These are phyloP conservation scores for Urocitellus parryii DNA, from an alignment of 2,113 vertebrate genomes.

Conservation along the genomic window DNA sequence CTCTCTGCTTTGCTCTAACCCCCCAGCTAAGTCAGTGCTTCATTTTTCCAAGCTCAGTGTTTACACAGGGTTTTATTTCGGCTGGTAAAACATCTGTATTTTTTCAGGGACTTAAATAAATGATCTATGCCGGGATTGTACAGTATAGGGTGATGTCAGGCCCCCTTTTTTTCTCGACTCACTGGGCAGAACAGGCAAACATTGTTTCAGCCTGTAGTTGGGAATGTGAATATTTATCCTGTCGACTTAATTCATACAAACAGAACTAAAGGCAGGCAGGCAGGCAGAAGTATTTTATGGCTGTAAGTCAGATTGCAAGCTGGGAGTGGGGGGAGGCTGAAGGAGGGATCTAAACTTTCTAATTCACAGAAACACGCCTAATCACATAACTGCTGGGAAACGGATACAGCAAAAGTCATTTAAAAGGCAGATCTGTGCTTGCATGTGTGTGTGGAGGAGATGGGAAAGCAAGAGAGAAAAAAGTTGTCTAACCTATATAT, in stretches of 20 bases:
- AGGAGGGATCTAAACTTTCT: conserved; percentile 72
- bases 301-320: conserved; percentile 79
- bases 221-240: conserved; percentile 89
- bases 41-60: conserved; percentile 83
- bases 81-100: conserved; percentile 86
- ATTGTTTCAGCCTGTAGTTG: conserved; percentile 85
- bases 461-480: no score
- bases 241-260: conserved; percentile 87
- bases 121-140: conserved; percentile 83
- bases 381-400: conserved; percentile 71
- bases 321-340: conserved; percentile 38
- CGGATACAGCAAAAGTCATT: conserved; percentile 69
- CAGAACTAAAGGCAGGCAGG: conserved; percentile 81
- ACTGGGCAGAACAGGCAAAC: conserved; percentile 85
- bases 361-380: conserved; percentile 77
- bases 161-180: conserved; percentile 72
- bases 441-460: no score
- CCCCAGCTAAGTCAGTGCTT: conserved; percentile 69
- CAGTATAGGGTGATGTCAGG: conserved; percentile 85
- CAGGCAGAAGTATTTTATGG: conserved; percentile 84
- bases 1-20: conserved; percentile 48
- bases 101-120: conserved; percentile 84
- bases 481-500: no score
- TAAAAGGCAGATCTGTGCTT: conserved; percentile 58
- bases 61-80: conserved; percentile 87